Base-by-base conservation (phyloP, 1,140 invertebrate genomes). In the Drosophila tani region DNA sequence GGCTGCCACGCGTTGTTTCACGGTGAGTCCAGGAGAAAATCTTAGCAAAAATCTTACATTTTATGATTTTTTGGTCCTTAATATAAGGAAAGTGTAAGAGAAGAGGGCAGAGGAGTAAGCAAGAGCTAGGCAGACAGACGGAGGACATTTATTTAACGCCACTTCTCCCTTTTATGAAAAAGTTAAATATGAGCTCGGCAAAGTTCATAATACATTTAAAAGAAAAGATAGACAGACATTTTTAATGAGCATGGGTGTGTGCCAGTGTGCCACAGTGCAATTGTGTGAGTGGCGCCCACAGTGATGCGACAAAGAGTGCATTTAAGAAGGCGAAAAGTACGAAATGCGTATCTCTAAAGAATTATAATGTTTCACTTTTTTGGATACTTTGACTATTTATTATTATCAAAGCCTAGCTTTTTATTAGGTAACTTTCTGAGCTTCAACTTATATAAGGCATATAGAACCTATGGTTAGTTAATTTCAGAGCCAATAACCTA, bases 1-100 rank as follows among this genome's bases (percentile, higher is more conserved):
- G 96, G 93, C 93, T 98, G 73, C 96, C 97, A 0, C 93, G 95
- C 46, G 95, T 98, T 15, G 95, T 96, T 15, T 95, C 95, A 47
- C 92, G 94, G 93, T 93, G 68, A 86, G 88, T 86, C 55, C 5
- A 29, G 47, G 15, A 24, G 41, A 38, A 46, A 17, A 9, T 41
- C 29, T 32, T 32, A 32, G 8, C 19, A 29, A 27, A 40, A 58
- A 24, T 8, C n/a, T 8, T 7, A 5, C n/a, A 49, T 71, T 38
- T 17, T 35, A 41, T 29, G 41, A 40, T 41, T 38, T 50, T 43
- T 14, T 50, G 46, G 6, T 38, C 35, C 27, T 57, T 65, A 60
- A 68, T 67, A 14, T 19, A 15, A 19, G 24, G 17, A 15, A n/a
- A 11, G 6, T 2, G 21, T 38, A 21, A 8, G 11, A 24, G 27